Percentiles rank a stretch among this genome's conserved stretches.
phyloP scores from a whole-genome alignment of 2,113 vertebrate genomes.

The Pachyramphus minor region DNA sequence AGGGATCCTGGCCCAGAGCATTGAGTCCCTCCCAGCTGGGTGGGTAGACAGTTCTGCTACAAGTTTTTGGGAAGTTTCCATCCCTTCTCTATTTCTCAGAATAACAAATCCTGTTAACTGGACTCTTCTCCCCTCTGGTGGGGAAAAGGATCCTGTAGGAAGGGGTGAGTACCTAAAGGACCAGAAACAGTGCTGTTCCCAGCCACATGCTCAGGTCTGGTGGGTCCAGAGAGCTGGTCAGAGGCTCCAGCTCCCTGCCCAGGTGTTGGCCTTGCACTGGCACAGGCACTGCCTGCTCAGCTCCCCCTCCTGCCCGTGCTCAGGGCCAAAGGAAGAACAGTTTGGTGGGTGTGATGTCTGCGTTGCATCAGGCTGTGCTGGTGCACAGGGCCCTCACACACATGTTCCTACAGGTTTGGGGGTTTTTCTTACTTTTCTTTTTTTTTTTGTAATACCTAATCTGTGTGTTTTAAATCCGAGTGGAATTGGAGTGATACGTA shows the following conservation, averaged over 20 bases:
- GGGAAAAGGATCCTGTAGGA: not conserved
- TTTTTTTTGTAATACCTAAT: not conserved
- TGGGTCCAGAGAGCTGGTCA: not conserved
- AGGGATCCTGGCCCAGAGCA: not conserved
- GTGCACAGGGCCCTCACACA: not conserved
- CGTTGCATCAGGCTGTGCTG: not conserved
- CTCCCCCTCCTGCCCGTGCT: not conserved
- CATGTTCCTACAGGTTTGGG: fast-evolving
- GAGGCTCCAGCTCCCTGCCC: not conserved
- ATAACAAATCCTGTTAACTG: not conserved
- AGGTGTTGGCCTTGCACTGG: not conserved
- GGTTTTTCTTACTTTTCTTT: not conserved
- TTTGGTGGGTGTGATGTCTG: not conserved
- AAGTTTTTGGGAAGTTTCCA: not conserved
- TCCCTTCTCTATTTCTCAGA: not conserved
- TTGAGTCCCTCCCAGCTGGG: not conserved
- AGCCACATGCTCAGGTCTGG: not conserved
- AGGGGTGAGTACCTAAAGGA: not conserved
- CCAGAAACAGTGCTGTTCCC: not conserved
- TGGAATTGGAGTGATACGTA: slow-evolving; percentile 44
- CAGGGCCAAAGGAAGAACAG: not conserved
- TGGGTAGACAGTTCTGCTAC: not conserved
- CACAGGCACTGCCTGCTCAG: not conserved
- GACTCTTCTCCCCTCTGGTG: not conserved
- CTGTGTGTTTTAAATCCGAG: not conserved